Evolutionary conservation across 2,888 invertebrate species (phyloP), one percentile per base, ranked within the genome.

Genomic region (Ceriagrion tenellum): DNA sequence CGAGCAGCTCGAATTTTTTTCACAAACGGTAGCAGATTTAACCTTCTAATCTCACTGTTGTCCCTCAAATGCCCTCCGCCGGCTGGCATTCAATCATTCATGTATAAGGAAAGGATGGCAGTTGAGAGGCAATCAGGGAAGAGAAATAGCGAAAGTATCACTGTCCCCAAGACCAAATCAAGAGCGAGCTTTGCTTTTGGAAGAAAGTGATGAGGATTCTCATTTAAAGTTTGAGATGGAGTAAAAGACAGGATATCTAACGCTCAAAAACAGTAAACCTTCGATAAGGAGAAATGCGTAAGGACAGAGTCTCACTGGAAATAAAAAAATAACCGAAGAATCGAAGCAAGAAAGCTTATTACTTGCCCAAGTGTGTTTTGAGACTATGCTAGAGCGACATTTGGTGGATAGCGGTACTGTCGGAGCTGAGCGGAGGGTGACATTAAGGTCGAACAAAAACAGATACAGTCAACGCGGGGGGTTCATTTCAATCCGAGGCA

Each of bases 391-490:
- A 12, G 18, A 35, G 16, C 18, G 81, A 8, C 16, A 30, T 81
- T 81, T 81, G 81, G 35, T 13, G 26, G 81, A 16, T 81, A 81
- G 81, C 81, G 81, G 81, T 81, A 81, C 81, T n/a, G 30, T 81
- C 0, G 81, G 10, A 18, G 35, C 81, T 13, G 1, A 8, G 35
- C 12, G 30, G 26, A 35, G 16, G 35, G 1, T 26, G 13, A 35
- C 30, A 35, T 35, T 30, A 30, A 30, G 35, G 35, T 12, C 26
- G 81, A 35, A 35, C 13, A 81, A 81, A 81, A 81, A 81, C 81
- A 81, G 16, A 69, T n/a, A 1, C 81, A 4, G 30, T 30, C 30
- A n/a, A 74, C 30, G 16, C 16, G 30, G 81, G 69, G 10, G 35
- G 26, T 35, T 1, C 18, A 26, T 35, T 81, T 81, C 35, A 59